These are phyloP conservation scores for Seira sanloemensis DNA, from an alignment of 2,888 invertebrate genomes.

Conservation along the genomic window DNA sequence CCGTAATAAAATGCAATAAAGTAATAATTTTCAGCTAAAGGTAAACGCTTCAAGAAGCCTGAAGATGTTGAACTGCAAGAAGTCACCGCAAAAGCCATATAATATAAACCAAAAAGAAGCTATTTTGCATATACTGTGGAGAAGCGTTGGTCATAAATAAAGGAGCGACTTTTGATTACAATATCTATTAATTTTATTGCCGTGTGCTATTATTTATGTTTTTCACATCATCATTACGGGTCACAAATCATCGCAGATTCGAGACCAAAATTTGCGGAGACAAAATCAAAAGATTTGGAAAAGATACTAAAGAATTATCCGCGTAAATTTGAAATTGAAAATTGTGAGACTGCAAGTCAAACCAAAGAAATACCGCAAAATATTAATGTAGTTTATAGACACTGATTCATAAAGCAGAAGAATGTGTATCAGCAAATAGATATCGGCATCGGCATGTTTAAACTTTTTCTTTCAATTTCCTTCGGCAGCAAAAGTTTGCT, in stretches of 20 bases:
- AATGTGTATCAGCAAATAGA: too few species aligned
- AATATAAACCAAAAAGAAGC: too few species aligned
- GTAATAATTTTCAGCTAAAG: not conserved
- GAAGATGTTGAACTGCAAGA: not conserved
- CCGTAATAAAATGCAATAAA: not conserved
- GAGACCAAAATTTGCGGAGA: not conserved
- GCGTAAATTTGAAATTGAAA: too few species aligned
- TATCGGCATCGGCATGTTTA: too few species aligned
- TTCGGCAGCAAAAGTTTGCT: too few species aligned
- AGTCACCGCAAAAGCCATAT: too few species aligned
- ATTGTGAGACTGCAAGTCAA: too few species aligned
- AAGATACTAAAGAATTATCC: too few species aligned
- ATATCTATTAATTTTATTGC: not conserved
- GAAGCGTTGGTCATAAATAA: not conserved
- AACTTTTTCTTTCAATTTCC: too few species aligned
- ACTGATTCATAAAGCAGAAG: too few species aligned
- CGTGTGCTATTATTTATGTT: not conserved
- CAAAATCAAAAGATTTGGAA: not conserved
- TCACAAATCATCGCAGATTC: not conserved
- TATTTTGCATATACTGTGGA: not conserved
- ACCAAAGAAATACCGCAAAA: too few species aligned
- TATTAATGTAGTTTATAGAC: too few species aligned
- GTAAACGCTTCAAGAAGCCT: not conserved
- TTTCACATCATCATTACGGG: not conserved
- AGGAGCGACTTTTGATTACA: not conserved